Evolutionary conservation across 2,888 invertebrate genomes (phyloP).

Genomic region (Chrysolina americana): DNA sequence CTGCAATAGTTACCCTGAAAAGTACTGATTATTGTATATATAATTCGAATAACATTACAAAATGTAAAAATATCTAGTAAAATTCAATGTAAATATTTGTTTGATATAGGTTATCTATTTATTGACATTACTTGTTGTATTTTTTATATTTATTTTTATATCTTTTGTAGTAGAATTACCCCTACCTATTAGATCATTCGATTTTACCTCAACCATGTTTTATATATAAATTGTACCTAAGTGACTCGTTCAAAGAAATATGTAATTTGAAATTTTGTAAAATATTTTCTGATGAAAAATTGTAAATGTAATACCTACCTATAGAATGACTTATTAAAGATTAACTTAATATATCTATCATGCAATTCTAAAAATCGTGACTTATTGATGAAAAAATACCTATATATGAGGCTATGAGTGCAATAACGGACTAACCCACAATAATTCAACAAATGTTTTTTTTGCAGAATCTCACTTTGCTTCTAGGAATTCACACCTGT

Average conservation of each 20-base stretch:
- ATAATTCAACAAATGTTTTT: too few relatives aligned
- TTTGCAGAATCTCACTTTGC: too few relatives aligned
- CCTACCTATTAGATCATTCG: conserved; percentile 15
- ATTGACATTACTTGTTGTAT: conserved; percentile 41
- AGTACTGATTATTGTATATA: conserved; percentile 53
- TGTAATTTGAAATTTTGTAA: background rate
- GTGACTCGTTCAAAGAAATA: background rate
- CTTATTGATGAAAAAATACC: background rate
- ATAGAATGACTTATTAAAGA: conserved; percentile 20
- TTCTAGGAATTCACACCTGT: too few relatives aligned
- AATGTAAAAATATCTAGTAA: conserved; percentile 32
- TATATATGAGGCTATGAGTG: too few relatives aligned
- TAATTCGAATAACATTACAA: conserved; percentile 18
- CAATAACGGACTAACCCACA: too few relatives aligned
- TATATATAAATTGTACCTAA: background rate
- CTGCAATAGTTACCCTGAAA: conserved; percentile 52
- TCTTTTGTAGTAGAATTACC: conserved; percentile 26
- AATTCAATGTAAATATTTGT: conserved; percentile 41
- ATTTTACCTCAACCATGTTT: conserved; percentile 32
- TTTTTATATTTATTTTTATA: conserved; percentile 49
- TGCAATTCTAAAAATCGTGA: background rate
- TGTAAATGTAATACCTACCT: conserved; percentile 19
- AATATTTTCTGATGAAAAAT: conserved; percentile 13
- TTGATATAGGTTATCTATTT: conserved; percentile 40
- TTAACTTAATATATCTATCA: conserved; percentile 28